phyloP scores from a whole-genome alignment of 2,113 vertebrate genomes.

The Macrotus californicus region DNA sequence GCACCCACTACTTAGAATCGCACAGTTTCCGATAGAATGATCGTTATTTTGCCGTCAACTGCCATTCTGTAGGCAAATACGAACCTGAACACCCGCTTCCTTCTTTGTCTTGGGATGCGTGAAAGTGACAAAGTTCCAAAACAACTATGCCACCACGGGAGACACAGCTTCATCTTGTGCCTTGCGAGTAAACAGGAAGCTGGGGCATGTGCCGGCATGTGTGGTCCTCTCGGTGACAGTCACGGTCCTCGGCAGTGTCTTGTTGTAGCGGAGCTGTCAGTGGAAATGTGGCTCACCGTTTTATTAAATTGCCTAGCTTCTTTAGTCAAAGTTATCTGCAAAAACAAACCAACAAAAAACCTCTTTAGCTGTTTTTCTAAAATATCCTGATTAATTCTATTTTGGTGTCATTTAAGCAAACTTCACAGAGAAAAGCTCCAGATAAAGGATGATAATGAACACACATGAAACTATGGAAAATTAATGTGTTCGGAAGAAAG shows the following conservation, averaged over 20 bases:
- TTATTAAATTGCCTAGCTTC: neutral
- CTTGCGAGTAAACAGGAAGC: neutral
- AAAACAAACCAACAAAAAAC: neutral
- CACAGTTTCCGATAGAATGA: neutral
- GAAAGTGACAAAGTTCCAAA: neutral
- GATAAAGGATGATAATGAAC: neutral
- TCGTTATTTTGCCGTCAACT: neutral
- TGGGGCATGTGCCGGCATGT: neutral
- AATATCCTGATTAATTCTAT: neutral
- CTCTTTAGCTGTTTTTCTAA: neutral
- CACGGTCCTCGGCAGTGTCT: neutral
- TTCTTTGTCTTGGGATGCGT: neutral
- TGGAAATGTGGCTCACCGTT: neutral
- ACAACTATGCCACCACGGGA: neutral
- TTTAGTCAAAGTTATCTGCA: neutral
- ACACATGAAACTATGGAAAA: neutral
- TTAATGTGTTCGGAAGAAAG: neutral
- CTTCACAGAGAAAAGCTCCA: neutral
- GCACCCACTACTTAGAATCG: neutral
- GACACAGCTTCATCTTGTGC: neutral
- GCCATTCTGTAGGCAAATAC: neutral
- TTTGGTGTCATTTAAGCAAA: neutral
- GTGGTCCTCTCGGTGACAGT: neutral
- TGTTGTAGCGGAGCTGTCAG: neutral
- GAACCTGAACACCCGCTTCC: neutral